phyloP scores from a whole-genome alignment of 2,888 invertebrate genomes.

The Biston betularia region DNA sequence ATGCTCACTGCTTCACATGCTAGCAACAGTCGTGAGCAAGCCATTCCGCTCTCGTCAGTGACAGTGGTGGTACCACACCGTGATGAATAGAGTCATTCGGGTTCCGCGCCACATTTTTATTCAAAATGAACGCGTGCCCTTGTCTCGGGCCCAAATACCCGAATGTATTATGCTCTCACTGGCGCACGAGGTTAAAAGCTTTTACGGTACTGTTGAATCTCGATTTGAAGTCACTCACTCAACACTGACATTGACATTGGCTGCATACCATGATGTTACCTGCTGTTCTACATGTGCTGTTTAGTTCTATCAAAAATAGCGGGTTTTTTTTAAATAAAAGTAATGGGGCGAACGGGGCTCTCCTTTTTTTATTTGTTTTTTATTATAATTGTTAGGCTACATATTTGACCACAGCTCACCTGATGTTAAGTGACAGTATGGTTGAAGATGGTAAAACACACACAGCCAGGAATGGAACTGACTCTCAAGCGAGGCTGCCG shows the following conservation, averaged over 20 bases:
- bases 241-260: background rate
- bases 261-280: too few species aligned
- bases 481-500: too few species aligned
- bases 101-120: conserved; percentile 52
- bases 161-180: conserved; percentile 54
- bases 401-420: too few species aligned
- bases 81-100: conserved; percentile 50
- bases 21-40: background rate
- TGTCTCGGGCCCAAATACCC: conserved; percentile 48
- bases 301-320: too few species aligned
- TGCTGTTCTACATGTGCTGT: too few species aligned
- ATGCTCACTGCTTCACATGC: background rate
- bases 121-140: conserved; percentile 50
- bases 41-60: background rate
- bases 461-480: too few species aligned
- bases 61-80: conserved; percentile 10
- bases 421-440: too few species aligned
- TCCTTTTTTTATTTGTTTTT: too few species aligned
- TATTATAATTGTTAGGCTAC: too few species aligned
- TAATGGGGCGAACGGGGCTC: too few species aligned
- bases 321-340: too few species aligned
- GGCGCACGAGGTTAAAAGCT: conserved; percentile 53
- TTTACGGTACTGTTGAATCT: conserved; percentile 40
- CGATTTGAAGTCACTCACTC: conserved; percentile 19
- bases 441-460: too few species aligned